Conservation (phyloP, 1,140 invertebrate genomes). For the Drosophila carrolli region DNA sequence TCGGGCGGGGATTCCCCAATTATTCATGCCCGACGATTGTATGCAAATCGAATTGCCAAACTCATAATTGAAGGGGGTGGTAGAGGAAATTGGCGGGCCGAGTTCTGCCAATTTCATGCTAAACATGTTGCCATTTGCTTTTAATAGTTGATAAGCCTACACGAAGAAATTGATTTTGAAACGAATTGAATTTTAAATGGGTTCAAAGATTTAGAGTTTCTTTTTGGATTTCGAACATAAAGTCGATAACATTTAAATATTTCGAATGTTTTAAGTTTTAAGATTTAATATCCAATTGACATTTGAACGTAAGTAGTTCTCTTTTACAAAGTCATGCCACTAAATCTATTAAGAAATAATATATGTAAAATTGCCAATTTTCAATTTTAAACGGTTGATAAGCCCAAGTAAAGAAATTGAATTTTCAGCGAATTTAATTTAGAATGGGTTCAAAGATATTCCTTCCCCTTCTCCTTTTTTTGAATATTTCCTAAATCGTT, state of each 20-base stretch:
- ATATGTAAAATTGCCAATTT: too few relatives aligned
- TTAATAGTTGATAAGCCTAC: conserved; percentile 77
- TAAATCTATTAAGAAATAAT: too few relatives aligned
- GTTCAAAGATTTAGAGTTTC: conserved; percentile 5
- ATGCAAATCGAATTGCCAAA: conserved; percentile 79
- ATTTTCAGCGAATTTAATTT: conserved; percentile 61
- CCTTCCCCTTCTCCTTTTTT: neutral
- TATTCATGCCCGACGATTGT: conserved; percentile 73
- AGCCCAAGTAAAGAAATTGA: conserved; percentile 38
- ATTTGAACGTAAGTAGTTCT: too few relatives aligned
- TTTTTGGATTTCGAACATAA: neutral
- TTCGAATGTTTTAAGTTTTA: too few relatives aligned
- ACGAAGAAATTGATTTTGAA: conserved; percentile 36
- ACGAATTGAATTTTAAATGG: conserved; percentile 65
- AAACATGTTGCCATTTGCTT: conserved; percentile 74
- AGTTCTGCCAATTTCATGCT: conserved; percentile 65
- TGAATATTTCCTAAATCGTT: conserved; percentile 52
- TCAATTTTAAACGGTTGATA: conserved; percentile 61
- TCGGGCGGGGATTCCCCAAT: conserved; percentile 42
- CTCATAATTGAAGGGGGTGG: conserved; percentile 51
- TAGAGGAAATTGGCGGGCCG: conserved; percentile 1
- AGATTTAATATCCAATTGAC: too few relatives aligned
- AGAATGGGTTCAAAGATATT: conserved; percentile 41
- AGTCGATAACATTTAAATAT: too few relatives aligned
- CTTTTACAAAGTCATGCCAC: too few relatives aligned